Percentiles rank a stretch among this genome's conserved stretches.
Evolutionary conservation across 92 coral and sea anemone genomes (phyloP).

Genomic region (Plumapathes pennacea): DNA sequence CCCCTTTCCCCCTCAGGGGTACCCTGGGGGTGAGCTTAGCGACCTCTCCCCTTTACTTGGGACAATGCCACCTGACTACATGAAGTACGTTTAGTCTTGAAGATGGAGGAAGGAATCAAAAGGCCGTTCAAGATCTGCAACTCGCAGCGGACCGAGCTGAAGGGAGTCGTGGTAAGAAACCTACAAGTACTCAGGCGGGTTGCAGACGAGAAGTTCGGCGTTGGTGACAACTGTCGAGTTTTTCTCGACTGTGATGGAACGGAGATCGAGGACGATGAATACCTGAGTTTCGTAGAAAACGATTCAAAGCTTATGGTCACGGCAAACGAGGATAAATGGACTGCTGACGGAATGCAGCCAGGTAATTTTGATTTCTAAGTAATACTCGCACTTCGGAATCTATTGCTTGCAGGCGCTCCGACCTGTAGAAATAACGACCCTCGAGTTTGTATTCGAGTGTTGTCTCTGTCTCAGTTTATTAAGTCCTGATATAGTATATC

Average conservation of each 20-base stretch:
- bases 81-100: not conserved
- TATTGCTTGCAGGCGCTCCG: not conserved
- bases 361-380: too few relatives aligned
- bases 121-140: constrained; percentile 80
- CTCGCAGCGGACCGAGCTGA: constrained; percentile 52
- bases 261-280: constrained; percentile 85
- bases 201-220: constrained; percentile 48
- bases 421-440: not conserved
- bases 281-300: constrained; percentile 69
- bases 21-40: too few relatives aligned
- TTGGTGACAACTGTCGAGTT: constrained; percentile 54
- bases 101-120: constrained; percentile 50
- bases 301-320: constrained; percentile 79
- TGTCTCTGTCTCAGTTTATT: too few relatives aligned
- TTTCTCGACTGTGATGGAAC: constrained; percentile 90
- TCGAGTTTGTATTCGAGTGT: not conserved
- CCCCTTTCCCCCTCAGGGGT: too few relatives aligned
- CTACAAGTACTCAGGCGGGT: constrained; percentile 64
- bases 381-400: not conserved
- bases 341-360: constrained; percentile 25
- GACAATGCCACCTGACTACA: too few relatives aligned
- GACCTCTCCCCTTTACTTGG: too few relatives aligned
- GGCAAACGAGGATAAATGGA: constrained; percentile 61
- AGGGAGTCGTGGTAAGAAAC: constrained; percentile 67
- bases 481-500: too few relatives aligned